Evolutionary conservation across 2,888 invertebrate genomes (phyloP), one percentile per base, ranked within the genome.

Genomic region (Chironomus riparius): DNA sequence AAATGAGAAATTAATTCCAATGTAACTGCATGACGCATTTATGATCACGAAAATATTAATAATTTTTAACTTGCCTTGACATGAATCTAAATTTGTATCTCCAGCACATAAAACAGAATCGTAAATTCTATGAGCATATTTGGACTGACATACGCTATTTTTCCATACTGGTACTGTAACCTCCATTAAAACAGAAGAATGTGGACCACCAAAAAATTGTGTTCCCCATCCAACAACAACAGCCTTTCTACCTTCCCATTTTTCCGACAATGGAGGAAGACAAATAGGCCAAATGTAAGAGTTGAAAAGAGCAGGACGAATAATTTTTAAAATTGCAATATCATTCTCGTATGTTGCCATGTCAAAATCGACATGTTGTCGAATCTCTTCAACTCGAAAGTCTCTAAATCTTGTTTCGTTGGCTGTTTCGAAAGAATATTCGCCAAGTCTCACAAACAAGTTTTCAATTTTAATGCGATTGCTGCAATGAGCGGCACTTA

Each of bases 271-370:
- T 0, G 92, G 91, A 0, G 94, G 94, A 78, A 95, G 86, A 81
- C 94, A 95, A 75, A 94, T 89, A 0, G 93, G 94, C 91, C 93
- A 92, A 73, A 94, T 91, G 80, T 92, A 93, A 0, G 89, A 88
- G 79, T 91, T 91, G 81, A 93, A 93, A 4, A 87, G 83, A 0
- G 91, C 89, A 0, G 90, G 86, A 7, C 88, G 83, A 77, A 89
- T 86, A 72, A 93, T 83, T 79, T 88, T 89, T 65, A 95, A 79
- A 50, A 94, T 86, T 0, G 92, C 91, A 72, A 94, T 91, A 80
- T 95, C 94, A 80, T 95, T 88, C 78, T 88, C 88, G 81, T 91
- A 92, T 0, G 88, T 91, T 0, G 86, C 81, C 1, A 86, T 81
- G 79, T 92, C 88, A 81, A 89, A 95, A 70, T 88, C 87, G 61